Base-by-base conservation (phyloP, 2,888 invertebrate species). In the Vandiemenella viatica region DNA sequence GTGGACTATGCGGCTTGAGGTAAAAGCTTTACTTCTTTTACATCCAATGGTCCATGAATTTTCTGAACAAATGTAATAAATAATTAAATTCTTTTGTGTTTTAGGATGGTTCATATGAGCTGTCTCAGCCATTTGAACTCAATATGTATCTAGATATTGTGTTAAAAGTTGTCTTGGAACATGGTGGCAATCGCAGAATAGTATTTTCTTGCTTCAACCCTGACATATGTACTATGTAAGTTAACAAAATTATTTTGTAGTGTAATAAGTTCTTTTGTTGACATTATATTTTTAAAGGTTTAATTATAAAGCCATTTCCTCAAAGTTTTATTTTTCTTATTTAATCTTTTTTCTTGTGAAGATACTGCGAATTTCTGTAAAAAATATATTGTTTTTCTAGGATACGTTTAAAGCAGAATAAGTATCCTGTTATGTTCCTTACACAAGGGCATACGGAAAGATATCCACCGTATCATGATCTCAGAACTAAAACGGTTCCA, bases 161-260 rank as follows among this genome's bases (percentile, higher is more conserved):
- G 56, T 70, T 97, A 50, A 83, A 85, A 65, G 83, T 83, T 16
- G 85, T 95, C 1, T 67, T 96, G 56, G 76, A 80, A 55, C 71
- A 88, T 64, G 89, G 83, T 6, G 83, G 79, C 4, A 71, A 75
- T 7, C 75, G 97, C 15, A 80, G 87, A 50, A 85, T 98, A 51
- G 82, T 97, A 17, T 86, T 97, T 61, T 92, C 92, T 0, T 89
- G 89, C 59, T 97, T 97, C 66, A 91, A 96, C 69, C 91, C 97
- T 0, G 95, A 97, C 63, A 84, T 93, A 56, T 96, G 96, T 65
- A 80, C 86, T 2, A 87, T 95, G 88, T 76, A 61, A 67, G 68
- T 64, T n/a, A 18, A 16, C 17, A 3, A 40, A 40, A 15, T 40
- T 7, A 6, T 8, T 15, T 7, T 40, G 40, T 7, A 40, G 26